These are phyloP conservation scores for Littorina saxatilis DNA, from an alignment of 1,140 invertebrate species.

Conservation along the genomic window DNA sequence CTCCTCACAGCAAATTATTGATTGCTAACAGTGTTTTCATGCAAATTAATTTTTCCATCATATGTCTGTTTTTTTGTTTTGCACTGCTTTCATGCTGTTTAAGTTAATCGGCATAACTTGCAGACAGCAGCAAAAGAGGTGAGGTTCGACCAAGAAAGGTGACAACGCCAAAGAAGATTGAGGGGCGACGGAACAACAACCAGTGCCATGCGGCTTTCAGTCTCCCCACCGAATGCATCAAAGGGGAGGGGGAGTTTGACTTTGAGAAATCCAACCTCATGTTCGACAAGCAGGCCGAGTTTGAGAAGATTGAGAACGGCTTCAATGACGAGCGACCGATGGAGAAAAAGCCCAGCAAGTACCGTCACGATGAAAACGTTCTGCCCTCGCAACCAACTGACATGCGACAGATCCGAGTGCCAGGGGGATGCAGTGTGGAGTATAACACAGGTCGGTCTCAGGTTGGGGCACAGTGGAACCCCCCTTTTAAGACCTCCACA, in stretches of 20 bases:
- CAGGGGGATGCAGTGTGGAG: constrained; percentile 80
- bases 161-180: constrained; percentile 66
- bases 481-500: too few relatives aligned
- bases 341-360: constrained; percentile 74
- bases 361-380: constrained; percentile 91
- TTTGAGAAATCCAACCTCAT: constrained; percentile 95
- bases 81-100: background rate
- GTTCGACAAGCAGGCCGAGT: constrained; percentile 87
- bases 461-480: too few relatives aligned
- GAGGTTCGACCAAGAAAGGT: constrained; percentile 37
- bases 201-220: constrained; percentile 75
- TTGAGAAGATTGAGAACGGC: constrained; percentile 83
- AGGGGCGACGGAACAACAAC: constrained; percentile 42
- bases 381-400: constrained; percentile 82
- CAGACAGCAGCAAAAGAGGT: constrained; percentile 39
- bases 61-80: background rate
- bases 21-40: too few relatives aligned
- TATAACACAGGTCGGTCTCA: constrained; percentile 83
- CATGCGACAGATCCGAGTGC: constrained; percentile 84
- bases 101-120: constrained; percentile 50
- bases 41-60: background rate
- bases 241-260: constrained; percentile 87
- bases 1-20: too few relatives aligned
- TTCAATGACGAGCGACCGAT: constrained; percentile 33
- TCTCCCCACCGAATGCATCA: constrained; percentile 79